These are phyloP conservation scores for Syngnathoides biaculeatus DNA, from an alignment of 2,113 vertebrate species.

Conservation along the genomic window DNA sequence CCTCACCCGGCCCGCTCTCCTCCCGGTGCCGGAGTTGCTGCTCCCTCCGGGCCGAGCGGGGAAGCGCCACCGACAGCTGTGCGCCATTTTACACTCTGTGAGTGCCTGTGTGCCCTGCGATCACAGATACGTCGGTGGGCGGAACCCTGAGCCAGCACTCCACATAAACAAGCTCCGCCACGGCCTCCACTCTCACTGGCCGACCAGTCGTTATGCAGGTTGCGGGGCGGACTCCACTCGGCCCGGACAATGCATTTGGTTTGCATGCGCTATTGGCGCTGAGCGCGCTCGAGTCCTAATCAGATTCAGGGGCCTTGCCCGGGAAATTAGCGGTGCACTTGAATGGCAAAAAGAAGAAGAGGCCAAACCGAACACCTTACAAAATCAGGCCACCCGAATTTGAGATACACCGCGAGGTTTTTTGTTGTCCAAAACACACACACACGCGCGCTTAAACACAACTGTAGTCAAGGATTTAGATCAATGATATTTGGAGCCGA, in stretches of 20 bases:
- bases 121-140: conserved; percentile 77
- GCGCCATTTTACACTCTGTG: conserved; percentile 95
- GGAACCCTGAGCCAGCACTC: conserved; percentile 82
- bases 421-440: no score
- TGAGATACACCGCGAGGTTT: no score
- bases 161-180: conserved; percentile 56
- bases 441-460: no score
- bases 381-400: not conserved
- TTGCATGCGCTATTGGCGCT: conserved; percentile 46
- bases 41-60: conserved; percentile 97
- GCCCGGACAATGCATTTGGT: conserved; percentile 74
- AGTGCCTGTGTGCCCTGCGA: conserved; percentile 75
- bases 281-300: conserved; percentile 51
- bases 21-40: conserved; percentile 85
- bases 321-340: conserved; percentile 53
- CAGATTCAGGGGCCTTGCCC: conserved; percentile 72
- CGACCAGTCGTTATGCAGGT: conserved; percentile 67
- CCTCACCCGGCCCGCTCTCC: conserved; percentile 83
- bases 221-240: conserved; percentile 67
- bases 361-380: conserved; percentile 1
- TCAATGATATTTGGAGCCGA: no score
- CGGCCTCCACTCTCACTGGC: conserved; percentile 59
- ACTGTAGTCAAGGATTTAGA: no score
- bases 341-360: conserved; percentile 35
- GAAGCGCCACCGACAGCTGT: conserved; percentile 99